phyloP scores from a whole-genome alignment of 1,140 invertebrate genomes.

The Neodiprion lecontei region DNA sequence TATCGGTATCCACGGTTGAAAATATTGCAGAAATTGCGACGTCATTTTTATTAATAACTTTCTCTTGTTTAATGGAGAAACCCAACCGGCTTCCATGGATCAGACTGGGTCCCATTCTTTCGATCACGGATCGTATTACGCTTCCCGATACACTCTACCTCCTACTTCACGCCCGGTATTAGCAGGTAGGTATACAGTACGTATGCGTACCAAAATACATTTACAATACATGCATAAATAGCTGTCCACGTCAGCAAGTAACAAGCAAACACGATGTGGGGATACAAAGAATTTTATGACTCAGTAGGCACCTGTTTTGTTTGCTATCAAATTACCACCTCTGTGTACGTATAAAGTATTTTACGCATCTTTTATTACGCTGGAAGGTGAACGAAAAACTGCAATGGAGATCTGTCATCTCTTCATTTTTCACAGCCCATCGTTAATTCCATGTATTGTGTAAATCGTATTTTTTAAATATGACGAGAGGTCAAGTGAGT shows the following conservation, averaged over 20 bases:
- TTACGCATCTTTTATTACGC: neutral
- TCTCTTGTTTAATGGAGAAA: neutral
- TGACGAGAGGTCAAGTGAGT: too few relatives aligned
- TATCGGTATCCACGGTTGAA: too few relatives aligned
- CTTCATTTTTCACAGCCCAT: too few relatives aligned
- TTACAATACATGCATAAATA: neutral
- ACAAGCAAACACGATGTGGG: neutral
- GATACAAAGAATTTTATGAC: constrained; percentile 7
- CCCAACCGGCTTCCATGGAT: neutral
- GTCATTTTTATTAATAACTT: constrained; percentile 6
- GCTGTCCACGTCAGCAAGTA: neutral
- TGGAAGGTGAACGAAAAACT: too few relatives aligned
- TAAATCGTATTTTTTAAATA: too few relatives aligned
- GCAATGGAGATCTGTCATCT: too few relatives aligned
- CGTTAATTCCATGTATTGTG: too few relatives aligned
- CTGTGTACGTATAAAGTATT: neutral
- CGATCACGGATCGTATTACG: neutral
- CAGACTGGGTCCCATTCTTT: neutral
- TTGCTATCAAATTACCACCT: constrained; percentile 4
- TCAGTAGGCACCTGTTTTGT: constrained; percentile 1
- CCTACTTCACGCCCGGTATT: neutral
- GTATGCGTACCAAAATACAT: too few relatives aligned
- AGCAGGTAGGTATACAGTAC: neutral
- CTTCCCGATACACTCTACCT: neutral
- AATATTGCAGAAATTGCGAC: neutral